A percentile compares a stretch with the other conserved stretches of the same genome.
Conservation (phyloP, 2,113 vertebrate species). For the Phalacrocorax pelagicus region DNA sequence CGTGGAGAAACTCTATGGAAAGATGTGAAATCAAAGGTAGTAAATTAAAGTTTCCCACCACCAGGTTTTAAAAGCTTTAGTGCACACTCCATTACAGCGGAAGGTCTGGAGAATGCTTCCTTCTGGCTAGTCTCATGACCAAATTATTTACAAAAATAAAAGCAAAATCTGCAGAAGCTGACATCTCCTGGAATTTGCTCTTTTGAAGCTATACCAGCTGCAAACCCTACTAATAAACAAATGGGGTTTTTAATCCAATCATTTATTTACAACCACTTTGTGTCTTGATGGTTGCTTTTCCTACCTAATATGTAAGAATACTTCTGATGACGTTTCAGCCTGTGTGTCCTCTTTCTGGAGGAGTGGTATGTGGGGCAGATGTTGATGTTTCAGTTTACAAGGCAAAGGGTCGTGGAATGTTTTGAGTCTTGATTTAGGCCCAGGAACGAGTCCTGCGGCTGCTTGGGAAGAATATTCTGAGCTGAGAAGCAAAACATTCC, state of each 20-base stretch:
- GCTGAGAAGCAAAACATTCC: slow-evolving; percentile 64
- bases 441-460: slow-evolving; percentile 1
- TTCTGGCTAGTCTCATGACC: neutral
- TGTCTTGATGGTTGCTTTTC: neutral
- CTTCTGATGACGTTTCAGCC: neutral
- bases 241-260: accelerated
- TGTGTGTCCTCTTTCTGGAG: neutral
- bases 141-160: neutral
- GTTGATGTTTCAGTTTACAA: slow-evolving; percentile 20
- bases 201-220: neutral
- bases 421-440: slow-evolving; percentile 55
- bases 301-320: neutral
- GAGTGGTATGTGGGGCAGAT: neutral
- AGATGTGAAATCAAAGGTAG: neutral
- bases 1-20: neutral
- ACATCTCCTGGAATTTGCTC: neutral
- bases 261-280: neutral
- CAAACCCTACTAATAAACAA: neutral
- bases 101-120: neutral
- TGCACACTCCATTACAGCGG: neutral
- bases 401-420: slow-evolving; percentile 35
- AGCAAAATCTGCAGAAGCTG: neutral
- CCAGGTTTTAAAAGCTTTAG: neutral
- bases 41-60: neutral
- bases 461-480: slow-evolving; percentile 63